Evolutionary conservation across 2,888 invertebrate species (phyloP).

Genomic region (Argyresthia goedartella): DNA sequence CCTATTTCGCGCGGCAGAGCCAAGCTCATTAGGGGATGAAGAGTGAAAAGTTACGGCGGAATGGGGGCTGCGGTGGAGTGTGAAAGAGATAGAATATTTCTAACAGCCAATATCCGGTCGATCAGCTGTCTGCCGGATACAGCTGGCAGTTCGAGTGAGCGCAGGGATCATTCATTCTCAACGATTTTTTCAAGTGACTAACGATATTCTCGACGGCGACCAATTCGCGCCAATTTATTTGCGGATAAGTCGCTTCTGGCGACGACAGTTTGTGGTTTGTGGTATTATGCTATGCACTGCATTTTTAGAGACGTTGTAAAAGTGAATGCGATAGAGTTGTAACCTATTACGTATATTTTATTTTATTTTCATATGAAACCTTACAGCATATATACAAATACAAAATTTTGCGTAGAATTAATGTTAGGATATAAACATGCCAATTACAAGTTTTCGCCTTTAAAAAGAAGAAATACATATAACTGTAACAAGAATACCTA

Average conservation of each 20-base stretch:
- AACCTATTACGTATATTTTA: too few species aligned
- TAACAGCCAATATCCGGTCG: constrained; percentile 67
- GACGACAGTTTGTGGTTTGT: constrained; percentile 22
- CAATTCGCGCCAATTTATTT: constrained; percentile 31
- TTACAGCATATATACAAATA: too few species aligned
- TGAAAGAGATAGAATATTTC: constrained; percentile 32
- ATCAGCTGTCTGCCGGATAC: constrained; percentile 66
- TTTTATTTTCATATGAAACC: too few species aligned
- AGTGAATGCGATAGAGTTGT: too few species aligned
- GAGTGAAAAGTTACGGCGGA: constrained; percentile 38
- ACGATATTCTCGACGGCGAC: constrained; percentile 35
- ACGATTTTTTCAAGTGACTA: constrained; percentile 20
- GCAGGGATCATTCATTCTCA: constrained; percentile 39
- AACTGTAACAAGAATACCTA: too few species aligned
- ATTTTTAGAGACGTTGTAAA: not conserved
- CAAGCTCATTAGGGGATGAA: constrained; percentile 40
- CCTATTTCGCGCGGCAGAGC: not conserved
- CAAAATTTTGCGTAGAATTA: too few species aligned
- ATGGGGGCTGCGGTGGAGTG: constrained; percentile 16
- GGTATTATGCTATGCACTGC: not conserved
- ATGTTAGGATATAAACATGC: too few species aligned
- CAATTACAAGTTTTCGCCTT: too few species aligned
- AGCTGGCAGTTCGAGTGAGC: constrained; percentile 52
- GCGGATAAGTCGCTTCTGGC: constrained; percentile 19
- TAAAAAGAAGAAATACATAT: too few species aligned